Percentiles rank a stretch among this genome's conserved stretches.
These are phyloP conservation scores for Apis dorsata DNA, from an alignment of 1,140 invertebrate genomes.

Conservation along the genomic window DNA sequence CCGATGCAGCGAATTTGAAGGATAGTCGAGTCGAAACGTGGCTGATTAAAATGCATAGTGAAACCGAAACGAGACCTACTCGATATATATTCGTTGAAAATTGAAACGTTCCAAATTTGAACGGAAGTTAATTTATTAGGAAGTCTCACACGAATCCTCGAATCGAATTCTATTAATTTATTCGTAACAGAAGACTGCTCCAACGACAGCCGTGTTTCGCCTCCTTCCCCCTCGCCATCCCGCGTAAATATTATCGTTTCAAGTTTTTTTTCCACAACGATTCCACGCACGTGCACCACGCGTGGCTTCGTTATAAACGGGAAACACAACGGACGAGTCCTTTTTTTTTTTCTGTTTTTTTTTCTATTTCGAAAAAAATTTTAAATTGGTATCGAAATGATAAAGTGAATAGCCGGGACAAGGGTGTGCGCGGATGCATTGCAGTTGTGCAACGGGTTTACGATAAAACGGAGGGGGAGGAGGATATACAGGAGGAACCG, in stretches of 20 bases:
- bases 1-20: background rate
- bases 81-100: background rate
- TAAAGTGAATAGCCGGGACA: conserved; percentile 20
- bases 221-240: no score
- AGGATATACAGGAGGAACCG: conserved; percentile 33
- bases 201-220: no score
- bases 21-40: background rate
- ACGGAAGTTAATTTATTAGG: background rate
- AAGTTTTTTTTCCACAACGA: background rate
- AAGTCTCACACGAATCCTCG: background rate
- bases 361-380: conserved; percentile 6
- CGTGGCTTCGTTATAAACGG: background rate
- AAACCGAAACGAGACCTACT: background rate
- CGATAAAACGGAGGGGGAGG: conserved; percentile 20
- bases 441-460: conserved; percentile 42
- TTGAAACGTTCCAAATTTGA: background rate
- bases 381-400: conserved; percentile 49
- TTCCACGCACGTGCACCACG: background rate
- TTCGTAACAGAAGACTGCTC: no score
- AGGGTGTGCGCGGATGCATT: background rate
- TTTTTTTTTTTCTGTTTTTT: background rate
- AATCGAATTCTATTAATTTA: background rate
- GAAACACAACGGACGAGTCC: background rate
- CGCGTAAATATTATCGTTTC: background rate
- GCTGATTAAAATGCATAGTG: background rate